Evolutionary conservation across 2,113 vertebrate genomes (phyloP), one percentile per base, ranked within the genome.

Genomic region (Trichechus manatus): DNA sequence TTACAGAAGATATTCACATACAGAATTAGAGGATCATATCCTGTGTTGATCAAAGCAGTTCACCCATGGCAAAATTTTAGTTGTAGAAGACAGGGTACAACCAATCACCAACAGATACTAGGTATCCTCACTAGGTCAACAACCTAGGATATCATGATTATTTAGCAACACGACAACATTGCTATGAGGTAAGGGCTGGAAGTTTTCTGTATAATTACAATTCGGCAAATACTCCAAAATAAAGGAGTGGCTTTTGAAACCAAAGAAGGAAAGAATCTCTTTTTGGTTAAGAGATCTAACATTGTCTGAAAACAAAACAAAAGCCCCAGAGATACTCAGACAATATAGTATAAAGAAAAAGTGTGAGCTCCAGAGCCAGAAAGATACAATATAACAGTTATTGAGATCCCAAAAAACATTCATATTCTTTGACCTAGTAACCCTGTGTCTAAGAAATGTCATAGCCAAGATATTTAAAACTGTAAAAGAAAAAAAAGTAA

Each of bases 171-270:
- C n/a, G 87, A 82, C 64, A 96, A 63, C 70, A 87, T 15, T 83
- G 56, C 84, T 83, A 29, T 83, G 74, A 91, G 25, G 25, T 44
- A 13, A 94, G 72, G 56, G 47, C 68, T 50, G 23, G 39, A 80
- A 31, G 36, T 91, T 95, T 91, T 66, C 88, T 63, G 14, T 66
- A 86, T 8, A 53, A 61, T 86, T 92, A 91, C 77, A 94, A 83
- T 87, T 92, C 25, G 81, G 70, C 59, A 92, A 97, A 89, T 72
- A 92, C 85, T 42, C 50, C 77, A 84, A 97, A 98, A 87, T 89
- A 92, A 95, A 7, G 44, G 44, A 42, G 72, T 80, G 31, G 50
- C 74, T 84, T 91, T 87, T 61, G 63, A n/a, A 96, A 77, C 42
- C 31, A 83, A 87, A 94, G 91, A n/a, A 81, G 39, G 36, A 82